Percentiles rank a stretch among this genome's conserved stretches.
Conservation (phyloP, 2,113 vertebrate genomes). For the Lophotis ruficrista region DNA sequence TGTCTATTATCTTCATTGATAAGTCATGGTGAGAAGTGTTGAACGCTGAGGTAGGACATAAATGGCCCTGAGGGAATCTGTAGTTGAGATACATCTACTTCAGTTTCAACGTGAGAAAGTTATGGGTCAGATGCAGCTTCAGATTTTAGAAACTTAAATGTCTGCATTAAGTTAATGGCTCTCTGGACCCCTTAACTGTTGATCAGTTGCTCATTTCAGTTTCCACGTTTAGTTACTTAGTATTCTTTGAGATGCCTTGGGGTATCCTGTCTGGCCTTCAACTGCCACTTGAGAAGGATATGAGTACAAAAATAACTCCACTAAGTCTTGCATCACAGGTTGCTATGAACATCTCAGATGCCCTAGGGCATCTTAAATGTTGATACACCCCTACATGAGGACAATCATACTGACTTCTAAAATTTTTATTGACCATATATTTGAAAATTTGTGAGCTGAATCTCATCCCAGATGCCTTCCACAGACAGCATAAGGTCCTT, state of each 20-base stretch:
- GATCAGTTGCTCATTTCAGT: not conserved
- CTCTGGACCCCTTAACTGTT: not conserved
- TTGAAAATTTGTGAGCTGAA: not conserved
- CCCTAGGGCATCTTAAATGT: not conserved
- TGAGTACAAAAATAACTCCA: not conserved
- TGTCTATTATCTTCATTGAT: not conserved
- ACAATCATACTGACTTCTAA: not conserved
- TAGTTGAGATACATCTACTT: not conserved
- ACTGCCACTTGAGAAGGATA: not conserved
- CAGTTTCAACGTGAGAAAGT: not conserved
- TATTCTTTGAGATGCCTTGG: not conserved
- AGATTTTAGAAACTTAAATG: not conserved
- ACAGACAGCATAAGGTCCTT: not conserved
- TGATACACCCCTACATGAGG: not conserved
- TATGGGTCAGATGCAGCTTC: not conserved
- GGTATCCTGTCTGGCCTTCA: not conserved
- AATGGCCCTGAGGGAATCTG: not conserved
- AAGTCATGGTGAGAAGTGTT: not conserved
- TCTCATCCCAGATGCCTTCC: not conserved
- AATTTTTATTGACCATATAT: not conserved
- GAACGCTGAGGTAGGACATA: not conserved
- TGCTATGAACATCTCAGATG: not conserved
- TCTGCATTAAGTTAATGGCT: not conserved
- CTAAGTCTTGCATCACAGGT: not conserved
- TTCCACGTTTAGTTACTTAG: not conserved